Conservation (phyloP, 2,888 invertebrate species). For the Thymelicus acteon region DNA sequence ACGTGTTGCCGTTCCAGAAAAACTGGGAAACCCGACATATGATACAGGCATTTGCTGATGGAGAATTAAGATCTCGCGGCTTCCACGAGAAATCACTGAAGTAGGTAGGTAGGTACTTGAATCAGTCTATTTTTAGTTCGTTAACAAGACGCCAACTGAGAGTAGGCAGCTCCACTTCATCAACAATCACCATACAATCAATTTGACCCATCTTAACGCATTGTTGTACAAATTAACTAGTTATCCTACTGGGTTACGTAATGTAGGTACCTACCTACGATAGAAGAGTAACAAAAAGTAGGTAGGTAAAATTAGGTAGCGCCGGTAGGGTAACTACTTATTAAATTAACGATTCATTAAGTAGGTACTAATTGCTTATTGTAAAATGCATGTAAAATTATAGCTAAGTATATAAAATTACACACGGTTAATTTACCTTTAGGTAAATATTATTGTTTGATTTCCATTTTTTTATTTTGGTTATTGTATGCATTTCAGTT, state of each 20-base stretch:
- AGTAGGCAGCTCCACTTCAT: conserved; percentile 57
- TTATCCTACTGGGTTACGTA: neutral
- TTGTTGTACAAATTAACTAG: conserved; percentile 50
- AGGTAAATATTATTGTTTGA: no score
- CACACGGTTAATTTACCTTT: no score
- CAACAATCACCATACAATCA: conserved; percentile 73
- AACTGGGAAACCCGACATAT: no score
- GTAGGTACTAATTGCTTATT: no score
- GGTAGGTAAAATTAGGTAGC: neutral
- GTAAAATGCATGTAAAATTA: no score
- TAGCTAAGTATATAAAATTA: no score
- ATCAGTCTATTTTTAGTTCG: conserved; percentile 71
- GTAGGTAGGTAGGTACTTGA: conserved; percentile 14
- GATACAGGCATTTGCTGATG: neutral
- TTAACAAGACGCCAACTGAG: conserved; percentile 50
- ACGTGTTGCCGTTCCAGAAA: no score
- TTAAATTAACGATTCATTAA: no score
- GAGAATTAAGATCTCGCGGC: neutral
- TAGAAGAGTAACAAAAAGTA: neutral
- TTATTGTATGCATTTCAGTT: no score
- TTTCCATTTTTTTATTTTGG: no score
- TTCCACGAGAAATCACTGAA: conserved; percentile 28
- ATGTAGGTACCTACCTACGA: neutral
- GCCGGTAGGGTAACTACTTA: no score
- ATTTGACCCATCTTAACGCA: conserved; percentile 70